Evolutionary conservation across 2,888 invertebrate genomes (phyloP), one percentile per base, ranked within the genome.

Genomic region (Falcaria lacertinaria): DNA sequence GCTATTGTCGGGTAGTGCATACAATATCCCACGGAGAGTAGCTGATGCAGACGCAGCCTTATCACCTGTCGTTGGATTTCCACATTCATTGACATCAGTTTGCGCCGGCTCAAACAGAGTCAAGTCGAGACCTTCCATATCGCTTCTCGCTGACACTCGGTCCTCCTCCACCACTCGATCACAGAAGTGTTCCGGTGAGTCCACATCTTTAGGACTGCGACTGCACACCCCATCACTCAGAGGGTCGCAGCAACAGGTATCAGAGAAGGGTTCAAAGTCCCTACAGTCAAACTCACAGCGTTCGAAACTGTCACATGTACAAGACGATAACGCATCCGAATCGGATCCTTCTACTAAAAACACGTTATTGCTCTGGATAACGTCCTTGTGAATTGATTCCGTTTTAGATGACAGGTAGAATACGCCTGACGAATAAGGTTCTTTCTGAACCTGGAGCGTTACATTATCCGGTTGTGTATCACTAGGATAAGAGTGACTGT

Each of bases 101-200:
- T 77, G 81, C 39, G 92, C 92, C 39, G 92, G 92, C 71, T 93
- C 93, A 73, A 93, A 93, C 57, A 93, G 78, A 50, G 92, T 88
- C 67, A 93, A 82, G 79, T 93, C 93, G 57, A 93, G 83, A 50
- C 93, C 92, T 56, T 93, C 93, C 91, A 93, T 91, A 74, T 93
- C 93, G 72, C 90, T 90, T 25, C 89, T 74, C 36, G 87, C 77
- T 40, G 90, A 85, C 16, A 76, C 75, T 39, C 79, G 80, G 55
- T 90, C 90, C 39, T 84, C 87, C 28, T 89, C 86, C 25, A 70
- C 76, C 43, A 64, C 68, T 52, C 72, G 67, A 43, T 84, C 80
- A 67, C 82, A 77, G 64, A 88, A 84, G 62, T 86, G 65, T 64
- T 89, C 89, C 15, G 88, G 87, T 33, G 89, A 89, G 43, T 89